phyloP scores from a whole-genome alignment of 2,113 vertebrate species.

The Zapus hudsonius region DNA sequence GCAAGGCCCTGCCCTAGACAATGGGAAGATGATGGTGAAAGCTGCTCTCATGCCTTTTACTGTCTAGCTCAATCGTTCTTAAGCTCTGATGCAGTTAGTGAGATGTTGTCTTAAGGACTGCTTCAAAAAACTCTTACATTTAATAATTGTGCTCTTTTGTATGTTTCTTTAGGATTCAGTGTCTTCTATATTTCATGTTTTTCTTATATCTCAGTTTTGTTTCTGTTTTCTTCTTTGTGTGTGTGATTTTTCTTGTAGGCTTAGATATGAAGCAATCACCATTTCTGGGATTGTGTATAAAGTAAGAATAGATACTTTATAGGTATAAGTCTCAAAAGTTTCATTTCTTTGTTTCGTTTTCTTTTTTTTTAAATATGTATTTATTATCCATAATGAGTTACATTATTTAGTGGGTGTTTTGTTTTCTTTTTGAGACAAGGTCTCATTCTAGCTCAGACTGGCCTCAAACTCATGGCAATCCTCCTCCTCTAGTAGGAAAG shows the following conservation, averaged over 20 bases:
- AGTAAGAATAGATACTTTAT: neutral
- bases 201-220: neutral
- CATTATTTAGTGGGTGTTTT: too few relatives aligned
- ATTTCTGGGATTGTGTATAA: neutral
- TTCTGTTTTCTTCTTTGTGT: neutral
- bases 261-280: neutral
- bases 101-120: neutral
- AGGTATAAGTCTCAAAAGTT: neutral
- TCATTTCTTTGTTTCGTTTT: too few relatives aligned
- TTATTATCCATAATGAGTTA: too few relatives aligned
- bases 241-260: neutral
- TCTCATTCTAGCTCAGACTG: neutral
- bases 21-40: neutral
- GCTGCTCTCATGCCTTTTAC: neutral
- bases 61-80: neutral
- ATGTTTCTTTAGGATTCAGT: neutral
- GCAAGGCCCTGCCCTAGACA: neutral
- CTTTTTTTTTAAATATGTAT: too few relatives aligned
- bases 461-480: too few relatives aligned
- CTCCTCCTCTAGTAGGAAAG: too few relatives aligned
- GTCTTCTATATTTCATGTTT: neutral
- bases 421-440: neutral
- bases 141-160: neutral
- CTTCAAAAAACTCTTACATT: neutral
- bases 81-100: neutral